Conservation (phyloP, 2,888 invertebrate genomes). For the Psylliodes chrysocephalus region DNA sequence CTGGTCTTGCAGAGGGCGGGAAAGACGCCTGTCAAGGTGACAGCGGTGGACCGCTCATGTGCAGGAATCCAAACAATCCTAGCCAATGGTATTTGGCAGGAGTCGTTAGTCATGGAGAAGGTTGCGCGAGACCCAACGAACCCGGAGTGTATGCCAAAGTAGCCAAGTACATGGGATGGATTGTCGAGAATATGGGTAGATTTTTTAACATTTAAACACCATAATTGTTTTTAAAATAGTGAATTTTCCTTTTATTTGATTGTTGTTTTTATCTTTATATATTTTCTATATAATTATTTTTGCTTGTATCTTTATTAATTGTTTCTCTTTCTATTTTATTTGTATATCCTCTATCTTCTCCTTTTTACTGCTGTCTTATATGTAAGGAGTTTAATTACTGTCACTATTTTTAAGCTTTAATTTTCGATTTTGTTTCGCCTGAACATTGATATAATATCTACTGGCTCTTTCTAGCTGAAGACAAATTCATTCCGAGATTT, state of each 20-base stretch:
- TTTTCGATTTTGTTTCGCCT: too few relatives aligned
- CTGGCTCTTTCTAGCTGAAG: conserved; percentile 62
- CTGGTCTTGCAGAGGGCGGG: conserved; percentile 77
- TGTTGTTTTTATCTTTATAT: too few relatives aligned
- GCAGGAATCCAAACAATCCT: conserved; percentile 73
- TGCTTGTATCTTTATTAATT: neutral
- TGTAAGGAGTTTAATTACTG: too few relatives aligned
- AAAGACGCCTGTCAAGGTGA: conserved; percentile 88
- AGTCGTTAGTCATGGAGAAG: conserved; percentile 87
- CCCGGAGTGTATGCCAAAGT: conserved; percentile 87
- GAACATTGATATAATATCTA: neutral
- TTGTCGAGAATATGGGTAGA: conserved; percentile 70
- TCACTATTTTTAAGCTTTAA: too few relatives aligned
- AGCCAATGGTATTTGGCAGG: conserved; percentile 85
- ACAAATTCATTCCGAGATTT: conserved; percentile 63
- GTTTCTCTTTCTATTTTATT: too few relatives aligned
- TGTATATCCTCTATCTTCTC: too few relatives aligned
- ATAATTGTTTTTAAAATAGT: too few relatives aligned
- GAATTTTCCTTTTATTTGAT: too few relatives aligned
- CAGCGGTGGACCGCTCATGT: conserved; percentile 87
- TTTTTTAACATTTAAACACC: conserved; percentile 50
- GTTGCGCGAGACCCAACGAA: conserved; percentile 82
- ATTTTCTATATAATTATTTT: conserved; percentile 52
- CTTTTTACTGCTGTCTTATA: too few relatives aligned
- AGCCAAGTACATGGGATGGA: conserved; percentile 80